Percentiles rank a stretch among this genome's conserved stretches.
These are phyloP conservation scores for Plectropomus leopardus DNA, from an alignment of 2,113 vertebrate species.

Conservation along the genomic window DNA sequence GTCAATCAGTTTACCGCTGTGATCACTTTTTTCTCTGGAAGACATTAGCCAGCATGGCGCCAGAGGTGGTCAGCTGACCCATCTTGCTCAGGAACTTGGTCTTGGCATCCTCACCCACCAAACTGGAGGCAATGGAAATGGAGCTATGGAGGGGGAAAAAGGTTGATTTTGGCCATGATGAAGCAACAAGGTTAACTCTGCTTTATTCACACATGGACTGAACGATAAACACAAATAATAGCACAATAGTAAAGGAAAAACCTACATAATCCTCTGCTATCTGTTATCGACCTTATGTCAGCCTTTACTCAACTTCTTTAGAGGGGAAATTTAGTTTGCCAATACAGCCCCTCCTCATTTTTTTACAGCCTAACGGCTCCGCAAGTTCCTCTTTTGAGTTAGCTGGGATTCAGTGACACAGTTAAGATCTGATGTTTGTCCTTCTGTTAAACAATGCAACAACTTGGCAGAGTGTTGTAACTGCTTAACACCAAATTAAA, in stretches of 20 bases:
- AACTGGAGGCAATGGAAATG: slow-evolving; percentile 96
- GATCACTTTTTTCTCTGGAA: slow-evolving; percentile 97
- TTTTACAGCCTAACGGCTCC: slow-evolving; percentile 76
- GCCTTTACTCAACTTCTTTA: slow-evolving; percentile 22
- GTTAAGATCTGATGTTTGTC: too few relatives aligned
- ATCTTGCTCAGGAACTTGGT: slow-evolving; percentile 99
- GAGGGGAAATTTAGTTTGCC: slow-evolving; percentile 53
- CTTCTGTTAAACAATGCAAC: too few relatives aligned
- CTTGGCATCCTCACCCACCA: slow-evolving; percentile 98
- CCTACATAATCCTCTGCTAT: neutral
- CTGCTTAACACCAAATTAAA: neutral
- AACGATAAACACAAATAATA: neutral
- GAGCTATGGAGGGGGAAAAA: slow-evolving; percentile 83
- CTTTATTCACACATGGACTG: neutral
- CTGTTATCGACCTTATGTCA: neutral
- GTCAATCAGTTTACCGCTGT: slow-evolving; percentile 34
- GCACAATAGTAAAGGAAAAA: neutral
- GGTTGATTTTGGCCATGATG: neutral
- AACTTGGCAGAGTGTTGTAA: too few relatives aligned
- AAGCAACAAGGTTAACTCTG: neutral
- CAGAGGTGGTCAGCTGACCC: slow-evolving; percentile 98
- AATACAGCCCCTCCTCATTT: slow-evolving; percentile 35
- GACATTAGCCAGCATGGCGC: slow-evolving; percentile 98
- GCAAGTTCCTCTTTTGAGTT: slow-evolving; percentile 74
- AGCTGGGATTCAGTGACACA: slow-evolving; percentile 1